These are phyloP conservation scores for Stictocephala bisonia DNA, from an alignment of 2,888 invertebrate genomes.

Conservation along the genomic window DNA sequence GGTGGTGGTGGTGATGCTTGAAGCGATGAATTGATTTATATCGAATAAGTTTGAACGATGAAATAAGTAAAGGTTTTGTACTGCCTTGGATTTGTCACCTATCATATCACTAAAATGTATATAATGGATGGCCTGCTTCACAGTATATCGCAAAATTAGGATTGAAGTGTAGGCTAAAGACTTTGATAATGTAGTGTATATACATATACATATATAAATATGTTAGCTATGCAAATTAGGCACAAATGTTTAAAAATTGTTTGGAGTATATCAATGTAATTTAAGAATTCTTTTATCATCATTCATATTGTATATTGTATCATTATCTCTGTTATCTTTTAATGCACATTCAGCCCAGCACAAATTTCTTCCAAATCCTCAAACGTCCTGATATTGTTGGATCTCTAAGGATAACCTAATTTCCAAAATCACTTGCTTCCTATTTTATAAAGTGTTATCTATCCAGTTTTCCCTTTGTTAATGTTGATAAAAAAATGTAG, in stretches of 20 bases:
- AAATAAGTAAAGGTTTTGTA: too few relatives aligned
- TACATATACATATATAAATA: not conserved
- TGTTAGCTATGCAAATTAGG: constrained; percentile 34
- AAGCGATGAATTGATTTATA: too few relatives aligned
- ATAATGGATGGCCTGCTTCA: constrained; percentile 31
- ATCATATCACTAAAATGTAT: constrained; percentile 38
- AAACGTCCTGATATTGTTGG: not conserved
- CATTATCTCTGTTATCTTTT: not conserved
- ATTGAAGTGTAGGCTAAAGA: constrained; percentile 31
- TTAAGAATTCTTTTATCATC: constrained; percentile 2
- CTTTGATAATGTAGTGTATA: constrained; percentile 30
- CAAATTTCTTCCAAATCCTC: not conserved
- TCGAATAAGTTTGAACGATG: too few relatives aligned
- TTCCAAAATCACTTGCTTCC: not conserved
- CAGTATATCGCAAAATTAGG: constrained; percentile 21
- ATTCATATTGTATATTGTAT: constrained; percentile 19
- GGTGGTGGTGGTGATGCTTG: too few relatives aligned
- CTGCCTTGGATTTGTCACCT: constrained; percentile 17
- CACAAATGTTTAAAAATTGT: constrained; percentile 23
- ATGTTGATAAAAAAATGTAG: too few relatives aligned
- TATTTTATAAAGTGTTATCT: not conserved
- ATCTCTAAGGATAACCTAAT: not conserved
- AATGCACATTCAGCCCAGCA: constrained; percentile 27
- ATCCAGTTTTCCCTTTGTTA: too few relatives aligned
- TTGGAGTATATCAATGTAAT: constrained; percentile 11